Conservation (phyloP, 2,797 vertebrate genomes). For the Lutjanus campechanus region DNA sequence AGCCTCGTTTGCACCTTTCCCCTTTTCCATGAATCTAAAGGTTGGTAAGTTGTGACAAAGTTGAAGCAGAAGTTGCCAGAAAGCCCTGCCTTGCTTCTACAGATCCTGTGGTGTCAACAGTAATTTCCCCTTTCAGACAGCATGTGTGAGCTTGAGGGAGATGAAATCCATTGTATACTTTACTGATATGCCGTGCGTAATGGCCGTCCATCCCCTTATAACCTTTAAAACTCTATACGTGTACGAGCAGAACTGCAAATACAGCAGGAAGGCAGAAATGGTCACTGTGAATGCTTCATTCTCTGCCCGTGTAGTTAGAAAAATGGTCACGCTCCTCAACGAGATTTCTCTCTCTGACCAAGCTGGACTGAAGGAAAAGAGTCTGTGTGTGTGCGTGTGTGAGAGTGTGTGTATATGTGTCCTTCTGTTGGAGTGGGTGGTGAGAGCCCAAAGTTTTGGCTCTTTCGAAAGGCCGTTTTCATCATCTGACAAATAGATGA, state of each 20-base stretch:
- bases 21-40: too few species aligned
- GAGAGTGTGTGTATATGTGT: neutral
- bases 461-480: slow-evolving; percentile 24
- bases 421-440: neutral
- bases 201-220: neutral
- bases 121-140: neutral
- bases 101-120: neutral
- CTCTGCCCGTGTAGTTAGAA: slow-evolving; percentile 28
- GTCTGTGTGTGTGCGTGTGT: neutral
- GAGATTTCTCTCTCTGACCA: slow-evolving; percentile 20
- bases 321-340: slow-evolving; percentile 23
- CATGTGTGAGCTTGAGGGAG: neutral
- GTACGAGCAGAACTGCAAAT: neutral
- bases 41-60: too few species aligned
- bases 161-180: neutral
- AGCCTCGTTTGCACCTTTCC: too few species aligned
- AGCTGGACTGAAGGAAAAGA: slow-evolving; percentile 2
- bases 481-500: neutral
- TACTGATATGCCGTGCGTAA: neutral
- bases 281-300: slow-evolving; percentile 28
- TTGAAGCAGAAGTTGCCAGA: too few species aligned
- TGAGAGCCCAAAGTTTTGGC: neutral
- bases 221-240: slow-evolving; percentile 27
- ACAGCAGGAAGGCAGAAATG: slow-evolving; percentile 18
- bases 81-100: too few species aligned